Evolutionary conservation across 2,797 vertebrate species (phyloP), one percentile per base, ranked within the genome.

Genomic region (Chelon auratus): DNA sequence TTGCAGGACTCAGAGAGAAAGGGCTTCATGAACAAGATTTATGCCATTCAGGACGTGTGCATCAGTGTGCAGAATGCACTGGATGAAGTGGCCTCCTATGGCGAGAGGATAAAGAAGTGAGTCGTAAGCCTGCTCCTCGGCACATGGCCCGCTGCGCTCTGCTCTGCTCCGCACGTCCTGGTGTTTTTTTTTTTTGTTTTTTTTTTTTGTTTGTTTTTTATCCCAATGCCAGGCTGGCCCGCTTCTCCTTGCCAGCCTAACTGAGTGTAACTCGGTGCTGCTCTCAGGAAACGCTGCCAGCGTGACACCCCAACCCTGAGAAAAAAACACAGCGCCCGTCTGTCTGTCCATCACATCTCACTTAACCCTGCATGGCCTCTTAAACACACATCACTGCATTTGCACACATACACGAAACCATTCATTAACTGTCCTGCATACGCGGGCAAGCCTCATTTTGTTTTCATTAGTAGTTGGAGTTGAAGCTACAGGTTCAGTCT

Each of bases 21-120:
- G 87, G 97, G 97, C 87, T 98, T 99, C 95, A 97, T 99, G 93
- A 96, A 98, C 93, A 99, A 97, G 95, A 94, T 99, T 78, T 98
- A 97, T 91, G 97, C 97, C 93, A 97, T 99, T 93, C 97, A 99
- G 92, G 97, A 99, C 87, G 97, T 99, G 82, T 98, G 97, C 89
- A 95, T 99, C 94, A 97, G 96, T 82, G 96, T 99, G 85, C 98
- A 99, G 95, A 97, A 95, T 90, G 94, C 96, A 39, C 96, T 99
- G 92, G 97, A 97, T 95, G 96, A 97, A 93, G 97, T 97, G 83
- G 97, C 97, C 90, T 98, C 96, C 88, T 95, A 98, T 59, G 96
- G 96, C 79, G 97, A 99, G 93, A 95, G 98, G 91, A 96, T 99
- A 95, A 99, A 99, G 91, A 99, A 99, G 97, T 99, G 94, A 97